A percentile compares a stretch with the other conserved stretches of the same genome.
phyloP scores from a whole-genome alignment of 2,113 vertebrate species.

The Argyrosomus japonicus region DNA sequence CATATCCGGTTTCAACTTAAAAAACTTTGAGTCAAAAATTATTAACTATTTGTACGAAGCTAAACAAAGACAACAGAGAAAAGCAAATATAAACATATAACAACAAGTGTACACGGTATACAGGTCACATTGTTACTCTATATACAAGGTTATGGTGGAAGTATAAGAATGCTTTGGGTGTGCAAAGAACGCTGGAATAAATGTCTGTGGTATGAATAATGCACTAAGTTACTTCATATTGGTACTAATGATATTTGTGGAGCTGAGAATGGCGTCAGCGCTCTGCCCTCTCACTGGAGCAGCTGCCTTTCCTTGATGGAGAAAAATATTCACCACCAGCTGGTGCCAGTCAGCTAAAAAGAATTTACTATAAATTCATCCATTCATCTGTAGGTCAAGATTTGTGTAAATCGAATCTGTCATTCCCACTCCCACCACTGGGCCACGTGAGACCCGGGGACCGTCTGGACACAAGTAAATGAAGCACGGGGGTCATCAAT shows the following conservation, averaged over 20 bases:
- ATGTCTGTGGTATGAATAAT: background rate
- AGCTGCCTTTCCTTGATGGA: constrained; percentile 73
- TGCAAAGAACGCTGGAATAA: background rate
- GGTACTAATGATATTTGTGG: constrained; percentile 45
- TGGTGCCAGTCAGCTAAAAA: constrained; percentile 58
- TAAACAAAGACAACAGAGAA: no score
- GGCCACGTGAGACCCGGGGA: background rate
- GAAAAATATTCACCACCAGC: constrained; percentile 56
- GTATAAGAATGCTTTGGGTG: background rate
- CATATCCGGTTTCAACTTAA: no score
- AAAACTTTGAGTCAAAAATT: no score
- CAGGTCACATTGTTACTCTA: background rate
- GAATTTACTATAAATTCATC: constrained; percentile 35
- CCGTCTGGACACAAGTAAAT: background rate
- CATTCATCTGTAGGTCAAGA: background rate
- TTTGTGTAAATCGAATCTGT: background rate
- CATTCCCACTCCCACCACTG: background rate
- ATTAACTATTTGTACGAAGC: no score
- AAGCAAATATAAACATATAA: no score
- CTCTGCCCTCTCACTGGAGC: constrained; percentile 60
- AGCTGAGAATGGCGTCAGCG: constrained; percentile 45
- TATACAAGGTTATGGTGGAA: background rate
- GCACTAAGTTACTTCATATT: background rate
- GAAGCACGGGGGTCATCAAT: background rate
- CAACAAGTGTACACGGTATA: background rate